Conservation (phyloP, 2,113 vertebrate genomes). For the Xenopus laevis region DNA sequence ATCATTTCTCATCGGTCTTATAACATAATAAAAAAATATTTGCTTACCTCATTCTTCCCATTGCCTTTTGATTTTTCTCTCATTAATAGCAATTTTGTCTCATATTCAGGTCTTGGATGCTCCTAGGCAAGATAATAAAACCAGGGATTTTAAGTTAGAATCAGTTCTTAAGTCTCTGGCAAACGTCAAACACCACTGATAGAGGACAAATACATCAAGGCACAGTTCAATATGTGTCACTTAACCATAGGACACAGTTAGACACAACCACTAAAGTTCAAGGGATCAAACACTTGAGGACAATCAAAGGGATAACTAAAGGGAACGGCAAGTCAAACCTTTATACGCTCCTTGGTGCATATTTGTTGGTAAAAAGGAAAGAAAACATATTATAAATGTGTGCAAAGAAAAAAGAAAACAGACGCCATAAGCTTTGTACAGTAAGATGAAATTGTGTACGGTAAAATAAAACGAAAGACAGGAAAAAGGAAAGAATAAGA, state of each 20-base stretch:
- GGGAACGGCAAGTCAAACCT: slow-evolving; percentile 59
- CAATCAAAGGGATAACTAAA: slow-evolving; percentile 40
- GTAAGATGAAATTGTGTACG: neutral
- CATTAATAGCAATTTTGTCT: slow-evolving; percentile 79
- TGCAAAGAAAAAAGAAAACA: slow-evolving; percentile 18
- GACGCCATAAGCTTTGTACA: neutral
- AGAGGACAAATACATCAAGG: slow-evolving; percentile 22
- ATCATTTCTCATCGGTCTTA: too few relatives aligned
- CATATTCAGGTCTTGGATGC: slow-evolving; percentile 88
- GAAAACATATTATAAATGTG: slow-evolving; percentile 47
- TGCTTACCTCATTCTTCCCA: slow-evolving; percentile 70
- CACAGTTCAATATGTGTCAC: slow-evolving; percentile 12
- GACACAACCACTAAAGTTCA: slow-evolving; percentile 33
- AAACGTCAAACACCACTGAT: slow-evolving; percentile 28
- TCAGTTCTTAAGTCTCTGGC: neutral
- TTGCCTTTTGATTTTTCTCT: slow-evolving; percentile 62
- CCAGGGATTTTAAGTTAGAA: neutral
- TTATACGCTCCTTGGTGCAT: slow-evolving; percentile 59
- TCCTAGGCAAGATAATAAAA: slow-evolving; percentile 65
- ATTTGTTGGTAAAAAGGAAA: slow-evolving; percentile 54
- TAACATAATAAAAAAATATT: neutral
- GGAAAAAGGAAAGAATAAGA: too few relatives aligned
- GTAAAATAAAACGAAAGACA: neutral
- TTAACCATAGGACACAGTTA: slow-evolving; percentile 27
- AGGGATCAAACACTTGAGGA: slow-evolving; percentile 37